Conservation (phyloP, 2,888 invertebrate species). For the Latrodectus elegans region DNA sequence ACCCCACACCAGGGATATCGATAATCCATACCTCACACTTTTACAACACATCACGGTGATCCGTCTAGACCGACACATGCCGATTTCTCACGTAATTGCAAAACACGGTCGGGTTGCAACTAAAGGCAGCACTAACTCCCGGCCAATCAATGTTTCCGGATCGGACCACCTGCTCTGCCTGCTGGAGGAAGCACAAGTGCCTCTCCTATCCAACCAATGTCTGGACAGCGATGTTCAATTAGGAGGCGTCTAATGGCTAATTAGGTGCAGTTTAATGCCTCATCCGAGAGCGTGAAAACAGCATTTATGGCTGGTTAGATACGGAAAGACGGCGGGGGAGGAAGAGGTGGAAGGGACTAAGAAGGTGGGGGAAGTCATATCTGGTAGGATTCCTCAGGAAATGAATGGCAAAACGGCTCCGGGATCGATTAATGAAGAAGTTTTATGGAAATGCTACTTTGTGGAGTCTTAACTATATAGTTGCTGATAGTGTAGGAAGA, state of each 20-base stretch:
- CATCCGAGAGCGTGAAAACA: constrained; percentile 64
- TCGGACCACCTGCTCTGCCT: constrained; percentile 16
- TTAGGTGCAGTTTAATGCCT: constrained; percentile 63
- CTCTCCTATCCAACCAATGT: constrained; percentile 11
- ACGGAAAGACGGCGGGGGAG: constrained; percentile 10
- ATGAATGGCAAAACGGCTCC: constrained; percentile 26
- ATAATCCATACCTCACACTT: constrained; percentile 46
- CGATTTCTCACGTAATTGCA: constrained; percentile 64
- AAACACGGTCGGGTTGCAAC: constrained; percentile 30
- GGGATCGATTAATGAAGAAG: constrained; percentile 18
- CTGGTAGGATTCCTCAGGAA: constrained; percentile 6
- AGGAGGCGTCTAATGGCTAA: constrained; percentile 64
- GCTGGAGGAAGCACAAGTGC: constrained; percentile 31
- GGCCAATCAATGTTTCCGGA: constrained; percentile 44
- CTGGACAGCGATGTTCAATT: constrained; percentile 63
- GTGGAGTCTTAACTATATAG: not conserved
- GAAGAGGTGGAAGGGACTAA: too few relatives aligned
- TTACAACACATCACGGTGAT: constrained; percentile 1
- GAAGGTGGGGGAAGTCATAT: constrained; percentile 8
- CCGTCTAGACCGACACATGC: constrained; percentile 63
- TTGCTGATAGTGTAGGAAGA: not conserved
- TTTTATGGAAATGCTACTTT: not conserved
- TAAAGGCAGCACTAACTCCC: not conserved
- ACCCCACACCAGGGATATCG: constrained; percentile 19
- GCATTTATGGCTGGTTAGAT: constrained; percentile 52